These are phyloP conservation scores for Artibeus jamaicensis DNA, from an alignment of 2,797 vertebrate species.

Conservation along the genomic window DNA sequence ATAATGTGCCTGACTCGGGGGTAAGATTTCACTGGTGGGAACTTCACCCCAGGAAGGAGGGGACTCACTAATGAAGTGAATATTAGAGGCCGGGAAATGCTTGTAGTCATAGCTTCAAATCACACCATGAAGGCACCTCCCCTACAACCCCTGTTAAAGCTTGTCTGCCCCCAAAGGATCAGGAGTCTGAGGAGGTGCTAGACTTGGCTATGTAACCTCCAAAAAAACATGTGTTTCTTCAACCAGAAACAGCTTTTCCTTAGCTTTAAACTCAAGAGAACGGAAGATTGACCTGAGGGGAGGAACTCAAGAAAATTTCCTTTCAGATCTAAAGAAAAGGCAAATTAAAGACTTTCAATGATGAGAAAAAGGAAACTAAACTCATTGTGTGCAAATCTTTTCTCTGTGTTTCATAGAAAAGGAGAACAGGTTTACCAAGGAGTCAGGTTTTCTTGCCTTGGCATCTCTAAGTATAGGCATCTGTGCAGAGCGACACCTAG, in stretches of 20 bases:
- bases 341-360: background rate
- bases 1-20: background rate
- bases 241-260: background rate
- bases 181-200: background rate
- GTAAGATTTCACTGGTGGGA: background rate
- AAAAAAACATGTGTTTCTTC: background rate
- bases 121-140: background rate
- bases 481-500: slow-evolving; percentile 77
- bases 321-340: background rate
- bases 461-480: background rate
- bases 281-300: background rate
- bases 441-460: background rate
- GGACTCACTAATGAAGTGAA: background rate
- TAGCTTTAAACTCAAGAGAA: background rate
- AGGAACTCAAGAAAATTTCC: background rate
- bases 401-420: background rate
- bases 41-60: background rate
- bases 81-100: background rate
- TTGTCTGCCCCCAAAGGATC: background rate
- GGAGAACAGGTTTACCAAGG: background rate
- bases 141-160: background rate
- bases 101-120: background rate
- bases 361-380: background rate
- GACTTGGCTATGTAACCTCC: background rate
- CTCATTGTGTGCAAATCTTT: background rate